Percentiles rank a stretch among this genome's conserved stretches.
These are phyloP conservation scores for Caenorhabditis brenneri DNA, from an alignment of 1,140 invertebrate genomes.

Conservation along the genomic window DNA sequence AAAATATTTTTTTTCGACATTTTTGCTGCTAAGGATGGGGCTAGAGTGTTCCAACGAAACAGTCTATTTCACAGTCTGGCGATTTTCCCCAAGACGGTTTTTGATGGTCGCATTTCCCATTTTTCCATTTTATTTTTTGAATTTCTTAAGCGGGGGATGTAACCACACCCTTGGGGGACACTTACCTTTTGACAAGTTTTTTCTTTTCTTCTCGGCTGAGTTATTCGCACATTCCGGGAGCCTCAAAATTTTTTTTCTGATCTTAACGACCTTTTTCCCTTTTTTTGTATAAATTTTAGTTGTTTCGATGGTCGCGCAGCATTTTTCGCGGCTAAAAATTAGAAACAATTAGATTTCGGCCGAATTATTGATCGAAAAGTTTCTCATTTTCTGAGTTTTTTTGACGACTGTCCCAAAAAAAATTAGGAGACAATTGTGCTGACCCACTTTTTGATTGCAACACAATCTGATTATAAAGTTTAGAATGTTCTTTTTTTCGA, in stretches of 20 bases:
- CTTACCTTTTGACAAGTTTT: neutral
- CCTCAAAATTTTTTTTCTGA: neutral
- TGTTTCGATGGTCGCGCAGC: too few relatives aligned
- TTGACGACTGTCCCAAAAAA: too few relatives aligned
- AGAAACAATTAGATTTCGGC: too few relatives aligned
- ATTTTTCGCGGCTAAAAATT: too few relatives aligned
- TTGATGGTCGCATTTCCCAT: neutral
- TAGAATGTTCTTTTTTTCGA: too few relatives aligned
- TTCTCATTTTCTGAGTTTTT: too few relatives aligned
- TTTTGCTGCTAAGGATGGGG: neutral
- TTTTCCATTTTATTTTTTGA: neutral
- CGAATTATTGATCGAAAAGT: too few relatives aligned
- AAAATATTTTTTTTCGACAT: neutral
- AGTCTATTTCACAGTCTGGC: neutral
- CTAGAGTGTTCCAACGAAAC: neutral
- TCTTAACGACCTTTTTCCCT: neutral
- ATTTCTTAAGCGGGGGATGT: neutral
- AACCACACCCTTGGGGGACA: neutral
- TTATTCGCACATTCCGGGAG: neutral
- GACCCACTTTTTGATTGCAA: too few relatives aligned
- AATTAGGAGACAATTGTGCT: too few relatives aligned
- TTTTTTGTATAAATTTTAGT: too few relatives aligned
- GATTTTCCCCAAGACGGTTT: neutral
- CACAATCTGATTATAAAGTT: too few relatives aligned
- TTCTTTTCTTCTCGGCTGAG: neutral